Conservation (phyloP, 2,113 vertebrate genomes). For the Prietella phreatophila region DNA sequence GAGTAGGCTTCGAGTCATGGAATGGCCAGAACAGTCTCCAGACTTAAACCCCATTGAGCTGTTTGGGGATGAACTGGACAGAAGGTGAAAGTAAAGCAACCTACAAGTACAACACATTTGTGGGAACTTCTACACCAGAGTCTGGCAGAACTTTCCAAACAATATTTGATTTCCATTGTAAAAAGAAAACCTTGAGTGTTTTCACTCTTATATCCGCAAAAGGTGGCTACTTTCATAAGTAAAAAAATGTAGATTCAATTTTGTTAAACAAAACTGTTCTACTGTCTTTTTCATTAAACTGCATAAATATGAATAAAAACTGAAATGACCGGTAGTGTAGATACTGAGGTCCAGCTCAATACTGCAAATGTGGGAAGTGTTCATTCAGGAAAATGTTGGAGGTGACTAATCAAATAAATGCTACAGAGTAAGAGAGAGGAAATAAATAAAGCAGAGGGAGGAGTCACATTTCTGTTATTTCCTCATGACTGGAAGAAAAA, state of each 20-base stretch:
- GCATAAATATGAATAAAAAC: not conserved
- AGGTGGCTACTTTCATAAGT: not conserved
- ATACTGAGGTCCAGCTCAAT: not conserved
- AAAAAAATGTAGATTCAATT: not conserved
- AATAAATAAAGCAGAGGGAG: not conserved
- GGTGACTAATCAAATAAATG: slow-evolving; percentile 32
- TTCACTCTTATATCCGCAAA: not conserved
- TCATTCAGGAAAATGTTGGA: not conserved
- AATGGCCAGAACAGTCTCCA: not conserved
- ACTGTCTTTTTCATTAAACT: not conserved
- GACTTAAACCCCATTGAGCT: not conserved
- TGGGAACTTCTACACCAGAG: not conserved
- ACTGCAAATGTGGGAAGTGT: not conserved
- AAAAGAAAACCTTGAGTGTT: not conserved
- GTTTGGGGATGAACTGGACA: not conserved
- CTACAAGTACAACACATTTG: not conserved
- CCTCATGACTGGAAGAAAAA: not conserved
- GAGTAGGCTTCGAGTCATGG: not conserved
- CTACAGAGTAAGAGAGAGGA: slow-evolving; percentile 9
- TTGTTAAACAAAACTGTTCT: not conserved
- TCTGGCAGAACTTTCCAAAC: not conserved
- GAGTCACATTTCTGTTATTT: slow-evolving; percentile 17
- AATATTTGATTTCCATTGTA: not conserved
- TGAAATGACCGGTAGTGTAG: not conserved
- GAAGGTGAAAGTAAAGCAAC: not conserved